Conservation (phyloP, 2,888 invertebrate genomes). For the Orchestes rusci region DNA sequence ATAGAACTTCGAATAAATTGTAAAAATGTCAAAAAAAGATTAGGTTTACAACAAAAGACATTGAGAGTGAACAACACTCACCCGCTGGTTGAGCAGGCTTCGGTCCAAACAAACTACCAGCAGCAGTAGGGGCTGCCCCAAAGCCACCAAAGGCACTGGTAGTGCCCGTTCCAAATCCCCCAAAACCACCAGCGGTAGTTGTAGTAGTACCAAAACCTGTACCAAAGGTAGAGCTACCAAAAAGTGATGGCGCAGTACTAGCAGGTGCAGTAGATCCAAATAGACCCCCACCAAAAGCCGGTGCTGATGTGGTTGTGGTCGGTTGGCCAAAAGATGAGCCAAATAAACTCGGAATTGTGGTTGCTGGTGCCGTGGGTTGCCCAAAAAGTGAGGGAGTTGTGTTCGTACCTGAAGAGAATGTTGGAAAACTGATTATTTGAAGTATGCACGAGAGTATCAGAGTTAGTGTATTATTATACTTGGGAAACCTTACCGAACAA, state of each 20-base stretch:
- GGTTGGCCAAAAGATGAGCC: conserved; percentile 41
- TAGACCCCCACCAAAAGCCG: conserved; percentile 34
- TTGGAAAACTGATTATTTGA: too few relatives aligned
- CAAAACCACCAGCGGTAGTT: conserved; percentile 35
- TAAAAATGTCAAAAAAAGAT: too few relatives aligned
- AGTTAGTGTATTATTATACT: background rate
- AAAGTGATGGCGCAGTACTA: conserved; percentile 34
- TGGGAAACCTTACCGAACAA: conserved; percentile 29
- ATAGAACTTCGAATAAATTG: too few relatives aligned
- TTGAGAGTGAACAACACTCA: too few relatives aligned
- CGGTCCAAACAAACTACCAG: conserved; percentile 35
- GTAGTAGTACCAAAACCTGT: conserved; percentile 35
- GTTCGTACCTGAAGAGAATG: too few relatives aligned
- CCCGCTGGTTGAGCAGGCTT: conserved; percentile 45
- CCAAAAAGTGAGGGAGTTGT: conserved; percentile 18
- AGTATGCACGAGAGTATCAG: background rate
- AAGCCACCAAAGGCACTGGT: conserved; percentile 38
- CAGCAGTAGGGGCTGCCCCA: conserved; percentile 36
- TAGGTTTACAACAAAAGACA: too few relatives aligned
- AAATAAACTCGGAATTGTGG: conserved; percentile 27
- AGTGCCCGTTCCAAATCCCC: conserved; percentile 43
- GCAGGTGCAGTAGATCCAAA: conserved; percentile 36
- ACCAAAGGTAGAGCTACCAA: conserved; percentile 36
- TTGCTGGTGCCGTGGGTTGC: conserved; percentile 23
- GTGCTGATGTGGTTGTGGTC: conserved; percentile 21